Evolutionary conservation across 2,888 invertebrate species (phyloP).

Genomic region (Acanthoscelides obtectus): DNA sequence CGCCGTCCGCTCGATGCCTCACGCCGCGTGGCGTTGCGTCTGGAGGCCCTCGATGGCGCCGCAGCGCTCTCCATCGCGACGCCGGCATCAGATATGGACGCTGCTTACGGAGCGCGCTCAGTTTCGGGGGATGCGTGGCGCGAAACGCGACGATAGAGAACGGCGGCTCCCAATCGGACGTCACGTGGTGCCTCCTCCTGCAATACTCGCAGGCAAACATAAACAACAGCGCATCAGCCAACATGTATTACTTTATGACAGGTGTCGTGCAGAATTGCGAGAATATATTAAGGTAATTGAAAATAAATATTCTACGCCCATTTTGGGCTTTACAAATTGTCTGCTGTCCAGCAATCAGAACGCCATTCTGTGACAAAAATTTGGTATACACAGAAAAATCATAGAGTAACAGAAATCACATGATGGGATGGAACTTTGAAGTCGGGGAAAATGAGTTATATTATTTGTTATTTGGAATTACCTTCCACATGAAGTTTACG

Average conservation of each 20-base stretch:
- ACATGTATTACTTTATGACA: slow-evolving; percentile 40
- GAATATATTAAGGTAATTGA: slow-evolving; percentile 35
- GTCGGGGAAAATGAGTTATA: too few species aligned
- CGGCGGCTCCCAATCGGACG: slow-evolving; percentile 1
- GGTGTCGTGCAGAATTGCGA: slow-evolving; percentile 40
- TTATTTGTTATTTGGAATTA: too few species aligned
- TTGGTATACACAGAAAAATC: too few species aligned
- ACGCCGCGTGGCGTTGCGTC: not conserved
- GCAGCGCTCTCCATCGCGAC: not conserved
- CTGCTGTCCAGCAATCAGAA: too few species aligned
- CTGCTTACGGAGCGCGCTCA: not conserved
- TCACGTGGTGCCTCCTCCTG: not conserved
- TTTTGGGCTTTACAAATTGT: too few species aligned
- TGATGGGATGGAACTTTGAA: too few species aligned
- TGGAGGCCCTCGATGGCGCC: not conserved
- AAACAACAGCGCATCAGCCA: not conserved
- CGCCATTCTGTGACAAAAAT: too few species aligned
- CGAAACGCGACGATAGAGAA: slow-evolving; percentile 7
- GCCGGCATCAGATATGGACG: not conserved
- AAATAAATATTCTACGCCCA: too few species aligned
- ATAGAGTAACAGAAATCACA: too few species aligned
- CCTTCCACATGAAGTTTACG: too few species aligned
- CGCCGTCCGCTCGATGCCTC: not conserved
- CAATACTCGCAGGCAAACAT: not conserved
- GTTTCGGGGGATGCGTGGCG: not conserved